Evolutionary conservation across 2,797 vertebrate genomes (phyloP).

Genomic region (Picus viridis): DNA sequence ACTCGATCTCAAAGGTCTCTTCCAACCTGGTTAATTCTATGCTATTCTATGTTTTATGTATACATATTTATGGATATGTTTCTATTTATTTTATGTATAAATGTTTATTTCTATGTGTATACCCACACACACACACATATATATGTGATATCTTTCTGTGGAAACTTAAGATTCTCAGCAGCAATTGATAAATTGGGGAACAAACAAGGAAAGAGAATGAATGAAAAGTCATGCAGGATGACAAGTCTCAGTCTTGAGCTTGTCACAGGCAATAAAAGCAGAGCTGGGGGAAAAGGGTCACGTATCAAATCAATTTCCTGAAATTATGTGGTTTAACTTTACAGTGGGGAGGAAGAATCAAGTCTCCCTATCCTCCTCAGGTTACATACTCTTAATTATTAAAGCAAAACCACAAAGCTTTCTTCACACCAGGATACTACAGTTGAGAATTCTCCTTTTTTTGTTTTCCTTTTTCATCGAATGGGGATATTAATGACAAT

Average conservation of each 20-base stretch:
- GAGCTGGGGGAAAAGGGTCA: neutral
- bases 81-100: too few relatives aligned
- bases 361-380: neutral
- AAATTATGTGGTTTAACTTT: neutral
- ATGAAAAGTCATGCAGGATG: neutral
- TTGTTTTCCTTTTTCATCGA: neutral
- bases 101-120: neutral
- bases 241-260: neutral
- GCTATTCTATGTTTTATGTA: too few relatives aligned
- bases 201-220: neutral
- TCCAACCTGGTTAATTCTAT: too few relatives aligned
- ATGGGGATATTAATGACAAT: neutral
- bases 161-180: neutral
- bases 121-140: too few relatives aligned
- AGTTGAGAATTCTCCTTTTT: accelerated
- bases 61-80: too few relatives aligned
- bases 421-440: neutral
- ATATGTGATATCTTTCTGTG: neutral
- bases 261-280: neutral
- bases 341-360: neutral
- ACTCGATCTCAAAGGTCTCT: too few relatives aligned
- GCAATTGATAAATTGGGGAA: neutral
- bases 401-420: neutral
- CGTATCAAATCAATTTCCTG: neutral
- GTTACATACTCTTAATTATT: neutral